These are phyloP conservation scores for Spilogale gracilis DNA, from an alignment of 2,113 vertebrate species.

Conservation along the genomic window DNA sequence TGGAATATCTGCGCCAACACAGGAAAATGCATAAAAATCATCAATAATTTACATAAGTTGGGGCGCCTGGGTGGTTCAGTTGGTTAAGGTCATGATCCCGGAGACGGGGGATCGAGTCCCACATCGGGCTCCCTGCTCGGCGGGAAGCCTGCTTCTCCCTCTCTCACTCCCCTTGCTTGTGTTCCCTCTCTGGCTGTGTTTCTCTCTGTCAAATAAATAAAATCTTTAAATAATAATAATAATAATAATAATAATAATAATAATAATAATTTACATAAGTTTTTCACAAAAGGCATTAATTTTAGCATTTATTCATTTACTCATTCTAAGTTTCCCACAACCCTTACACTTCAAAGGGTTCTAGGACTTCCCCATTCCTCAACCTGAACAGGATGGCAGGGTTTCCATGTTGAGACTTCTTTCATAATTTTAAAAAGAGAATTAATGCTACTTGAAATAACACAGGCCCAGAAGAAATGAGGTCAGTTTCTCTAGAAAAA, in stretches of 20 bases:
- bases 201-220: no score
- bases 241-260: no score
- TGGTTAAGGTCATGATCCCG: no score
- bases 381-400: constrained; percentile 1
- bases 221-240: no score
- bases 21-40: constrained; percentile 8
- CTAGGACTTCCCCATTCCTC: neutral
- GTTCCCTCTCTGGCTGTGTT: no score
- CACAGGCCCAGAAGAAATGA: neutral
- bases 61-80: no score
- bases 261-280: neutral
- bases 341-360: constrained; percentile 2
- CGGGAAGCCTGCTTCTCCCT: no score
- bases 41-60: neutral
- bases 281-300: neutral
- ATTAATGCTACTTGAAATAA: constrained; percentile 43
- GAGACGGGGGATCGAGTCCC: no score
- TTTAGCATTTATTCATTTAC: neutral
- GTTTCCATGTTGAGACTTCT: constrained; percentile 2
- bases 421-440: constrained; percentile 31
- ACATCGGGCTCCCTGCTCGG: no score
- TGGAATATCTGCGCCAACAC: constrained; percentile 29
- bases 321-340: constrained; percentile 13
- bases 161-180: no score
- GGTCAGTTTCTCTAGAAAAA: constrained; percentile 43